phyloP scores from a whole-genome alignment of 2,888 invertebrate genomes.

The Dynastes maya region DNA sequence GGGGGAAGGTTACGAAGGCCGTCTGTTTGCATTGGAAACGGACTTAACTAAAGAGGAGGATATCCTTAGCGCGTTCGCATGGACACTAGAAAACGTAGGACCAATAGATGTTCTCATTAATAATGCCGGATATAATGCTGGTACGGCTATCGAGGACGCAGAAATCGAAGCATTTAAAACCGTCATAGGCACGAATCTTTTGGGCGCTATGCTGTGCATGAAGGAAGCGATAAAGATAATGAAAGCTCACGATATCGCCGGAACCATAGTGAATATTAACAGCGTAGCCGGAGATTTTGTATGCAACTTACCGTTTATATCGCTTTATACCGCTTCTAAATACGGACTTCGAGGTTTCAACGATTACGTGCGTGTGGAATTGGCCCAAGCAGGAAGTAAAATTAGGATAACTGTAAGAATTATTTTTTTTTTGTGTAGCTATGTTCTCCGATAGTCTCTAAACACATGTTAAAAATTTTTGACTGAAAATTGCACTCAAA shows the following conservation, averaged over 20 bases:
- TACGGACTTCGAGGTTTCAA: slow-evolving; percentile 35
- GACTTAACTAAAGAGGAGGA: slow-evolving; percentile 50
- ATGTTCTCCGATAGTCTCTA: too few relatives aligned
- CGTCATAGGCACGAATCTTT: slow-evolving; percentile 33
- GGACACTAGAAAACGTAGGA: slow-evolving; percentile 48
- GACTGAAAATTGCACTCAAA: too few relatives aligned
- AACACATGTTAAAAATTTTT: too few relatives aligned
- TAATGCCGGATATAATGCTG: slow-evolving; percentile 45
- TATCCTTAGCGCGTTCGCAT: slow-evolving; percentile 49
- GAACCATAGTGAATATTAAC: slow-evolving; percentile 45
- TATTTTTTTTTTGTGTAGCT: not conserved
- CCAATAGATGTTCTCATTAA: slow-evolving; percentile 51
- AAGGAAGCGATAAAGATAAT: slow-evolving; percentile 45
- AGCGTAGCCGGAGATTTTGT: slow-evolving; percentile 41
- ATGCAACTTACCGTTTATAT: not conserved
- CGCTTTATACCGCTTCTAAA: slow-evolving; percentile 45
- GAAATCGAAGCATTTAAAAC: not conserved
- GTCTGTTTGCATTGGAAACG: slow-evolving; percentile 45
- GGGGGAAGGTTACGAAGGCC: slow-evolving; percentile 49
- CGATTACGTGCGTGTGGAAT: slow-evolving; percentile 34
- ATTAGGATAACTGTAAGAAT: slow-evolving; percentile 43
- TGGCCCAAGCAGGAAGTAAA: slow-evolving; percentile 39
- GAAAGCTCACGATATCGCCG: slow-evolving; percentile 45
- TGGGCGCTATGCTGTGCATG: slow-evolving; percentile 29
- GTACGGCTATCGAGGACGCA: slow-evolving; percentile 9